Conservation (phyloP, 2,113 vertebrate genomes). For the Bos indicus region DNA sequence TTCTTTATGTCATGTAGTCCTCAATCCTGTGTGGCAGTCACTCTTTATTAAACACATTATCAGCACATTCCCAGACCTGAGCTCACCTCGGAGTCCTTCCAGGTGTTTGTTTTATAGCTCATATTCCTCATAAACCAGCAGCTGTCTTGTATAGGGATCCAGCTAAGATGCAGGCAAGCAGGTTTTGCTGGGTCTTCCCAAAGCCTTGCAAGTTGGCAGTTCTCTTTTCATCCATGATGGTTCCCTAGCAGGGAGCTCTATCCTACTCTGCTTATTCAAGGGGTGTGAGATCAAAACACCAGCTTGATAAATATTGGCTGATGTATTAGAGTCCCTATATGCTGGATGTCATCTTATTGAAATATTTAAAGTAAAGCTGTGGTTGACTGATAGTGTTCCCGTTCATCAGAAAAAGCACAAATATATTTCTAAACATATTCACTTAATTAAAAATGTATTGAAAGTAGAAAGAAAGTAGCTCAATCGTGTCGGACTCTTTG, state of each 20-base stretch:
- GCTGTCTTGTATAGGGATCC: not conserved
- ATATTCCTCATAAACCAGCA: not conserved
- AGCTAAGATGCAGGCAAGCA: not conserved
- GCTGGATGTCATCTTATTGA: not conserved
- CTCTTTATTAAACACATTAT: not conserved
- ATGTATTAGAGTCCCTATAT: not conserved
- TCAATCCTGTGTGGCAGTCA: not conserved
- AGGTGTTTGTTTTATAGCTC: not conserved
- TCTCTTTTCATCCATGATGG: not conserved
- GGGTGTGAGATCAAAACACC: slow-evolving; percentile 12
- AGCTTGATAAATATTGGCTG: not conserved
- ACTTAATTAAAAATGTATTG: slow-evolving; percentile 13
- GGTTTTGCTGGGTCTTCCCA: not conserved
- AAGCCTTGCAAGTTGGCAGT: not conserved
- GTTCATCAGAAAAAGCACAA: not conserved
- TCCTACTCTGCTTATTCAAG: not conserved
- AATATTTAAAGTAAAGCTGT: not conserved
- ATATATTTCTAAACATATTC: not conserved
- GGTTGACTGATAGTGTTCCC: not conserved
- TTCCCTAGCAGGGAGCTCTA: not conserved
- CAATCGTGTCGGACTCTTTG: not conserved
- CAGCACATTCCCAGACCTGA: not conserved
- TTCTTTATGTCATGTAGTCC: not conserved
- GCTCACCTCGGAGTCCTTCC: not conserved
- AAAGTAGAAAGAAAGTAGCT: not conserved